Base-by-base conservation (phyloP, 2,797 vertebrate genomes). In the Kryptopterus vitreolus region DNA sequence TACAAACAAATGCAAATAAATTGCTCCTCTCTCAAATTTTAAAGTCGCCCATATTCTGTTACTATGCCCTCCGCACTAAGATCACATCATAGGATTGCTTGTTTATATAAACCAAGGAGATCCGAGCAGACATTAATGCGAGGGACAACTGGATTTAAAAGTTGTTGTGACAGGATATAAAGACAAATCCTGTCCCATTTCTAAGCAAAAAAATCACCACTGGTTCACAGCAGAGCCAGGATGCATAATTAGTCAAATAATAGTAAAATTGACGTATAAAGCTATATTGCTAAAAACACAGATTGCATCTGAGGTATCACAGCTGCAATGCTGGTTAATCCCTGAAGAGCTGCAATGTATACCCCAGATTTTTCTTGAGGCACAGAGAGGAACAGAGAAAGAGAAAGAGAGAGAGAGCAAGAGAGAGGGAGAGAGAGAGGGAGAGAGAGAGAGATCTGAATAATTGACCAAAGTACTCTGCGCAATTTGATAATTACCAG, bases 401-500 rank as follows among this genome's bases (percentile, higher is more conserved):
- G 83, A 74, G 5, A 74, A 76, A 84, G 81, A 83, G 74, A 38
- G 68, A 83, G 83, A 83, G 55, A 63, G 81, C 87, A 69, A 10
- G 70, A 85, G 83, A 83, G 84, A 85, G 82, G 68, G 69, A 10
- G 68, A 85, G 81, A 82, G 82, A 85, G 84, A 74, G 4, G 69
- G 73, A 84, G 81, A 84, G 77, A 35, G 65, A 85, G 83, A 83
- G 52, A 69, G 82, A 88, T 72, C 81, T 88, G 86, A 76, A 79
- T 80, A 81, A 90, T 82, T 86, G 80, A 81, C 76, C 75, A 68
- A 86, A 86, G 78, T 84, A 65, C 65, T 88, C 77, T 81, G 81
- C 84, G 73, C 86, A 82, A 87, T 85, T 88, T 85, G 79, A 65
- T 75, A 86, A 82, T 82, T 91, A 92, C 86, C 90, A 90, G 89